Base-by-base conservation (phyloP, 2,797 vertebrate genomes). In the Petrocephalus sullivani region DNA sequence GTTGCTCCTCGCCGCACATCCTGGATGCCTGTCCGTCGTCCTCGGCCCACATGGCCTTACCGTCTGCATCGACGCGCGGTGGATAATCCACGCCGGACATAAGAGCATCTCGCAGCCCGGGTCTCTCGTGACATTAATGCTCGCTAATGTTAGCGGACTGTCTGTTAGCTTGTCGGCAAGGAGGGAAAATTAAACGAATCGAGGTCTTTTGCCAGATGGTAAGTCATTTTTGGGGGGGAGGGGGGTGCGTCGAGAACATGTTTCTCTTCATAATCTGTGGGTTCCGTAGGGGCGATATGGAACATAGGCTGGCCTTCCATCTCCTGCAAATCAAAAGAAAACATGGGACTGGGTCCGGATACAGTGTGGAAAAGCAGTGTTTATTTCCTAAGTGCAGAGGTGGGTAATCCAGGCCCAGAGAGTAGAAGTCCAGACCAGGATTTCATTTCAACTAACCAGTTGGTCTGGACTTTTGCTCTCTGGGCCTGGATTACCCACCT, bases 251-350 rank as follows among this genome's bases (percentile, higher is more conserved):
- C 5, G 81, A 81, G 19, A 81, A 16, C 7, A 7, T 49, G 75
- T 54, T 84, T 84, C 51, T 84, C 51, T 84, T 84, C 46, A 23
- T 54, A 12, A 51, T 84, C 51, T 84, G 81, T 21, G 81, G 81
- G 51, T 84, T 84, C 54, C 49, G 87, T 85, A 83, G 53, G 10
- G 85, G 41, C 57, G 87, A 82, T 49, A 84, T 54, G 67, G 67
- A 71, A 46, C 51, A 84, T 67, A 75, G 87, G 67, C 81, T 53
- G 49, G 67, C 82, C 28, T 16, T 64, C 46, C 41, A 57, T 86
- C 67, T 85, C 90, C 91, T 92, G 90, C 23, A 88, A 89, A 82
- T 33, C 57, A 88, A 88, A 88, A 89, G 71, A 90, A 33, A 89
- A 91, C 9, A 89, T 23, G 71, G 56, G n/a, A 53, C 64, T 53